Evolutionary conservation across 2,113 vertebrate genomes (phyloP).

Genomic region (Trogon melanurus): DNA sequence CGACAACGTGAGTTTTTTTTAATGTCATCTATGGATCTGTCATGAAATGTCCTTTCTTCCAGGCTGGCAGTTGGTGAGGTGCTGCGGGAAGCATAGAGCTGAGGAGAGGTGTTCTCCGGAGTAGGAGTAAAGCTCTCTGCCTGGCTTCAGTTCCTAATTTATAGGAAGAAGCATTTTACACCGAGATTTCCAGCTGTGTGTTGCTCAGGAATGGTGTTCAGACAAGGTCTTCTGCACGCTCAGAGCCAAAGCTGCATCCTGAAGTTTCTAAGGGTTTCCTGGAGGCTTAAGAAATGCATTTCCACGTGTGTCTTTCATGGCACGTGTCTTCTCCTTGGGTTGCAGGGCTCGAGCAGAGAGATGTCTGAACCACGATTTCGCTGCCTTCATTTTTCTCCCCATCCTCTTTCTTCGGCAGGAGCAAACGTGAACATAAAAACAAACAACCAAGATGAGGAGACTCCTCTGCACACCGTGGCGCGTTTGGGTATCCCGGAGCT

Average conservation of each 20-base stretch:
- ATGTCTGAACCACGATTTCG: neutral
- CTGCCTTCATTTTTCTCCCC: neutral
- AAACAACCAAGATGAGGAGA: constrained; percentile 86
- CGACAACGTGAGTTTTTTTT: too few species aligned
- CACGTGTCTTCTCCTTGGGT: neutral
- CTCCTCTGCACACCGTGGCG: constrained; percentile 86
- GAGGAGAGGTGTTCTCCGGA: neutral
- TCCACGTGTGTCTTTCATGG: neutral
- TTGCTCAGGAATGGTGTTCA: neutral
- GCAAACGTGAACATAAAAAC: constrained; percentile 86
- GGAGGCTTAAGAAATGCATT: neutral
- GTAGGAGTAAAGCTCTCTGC: neutral
- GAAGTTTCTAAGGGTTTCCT: neutral
- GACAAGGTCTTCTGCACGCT: neutral
- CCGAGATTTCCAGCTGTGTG: neutral
- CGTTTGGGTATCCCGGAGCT: constrained; percentile 87
- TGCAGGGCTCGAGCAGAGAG: neutral
- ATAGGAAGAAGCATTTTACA: neutral
- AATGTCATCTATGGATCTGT: rapidly evolving
- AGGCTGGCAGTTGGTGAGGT: neutral
- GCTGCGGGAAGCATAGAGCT: neutral
- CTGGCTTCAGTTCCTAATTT: neutral
- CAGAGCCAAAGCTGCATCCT: neutral
- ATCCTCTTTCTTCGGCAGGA: constrained; percentile 71
- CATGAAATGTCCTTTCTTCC: neutral